Conservation (phyloP, 2,113 vertebrate species). For the Donacobius atricapilla region DNA sequence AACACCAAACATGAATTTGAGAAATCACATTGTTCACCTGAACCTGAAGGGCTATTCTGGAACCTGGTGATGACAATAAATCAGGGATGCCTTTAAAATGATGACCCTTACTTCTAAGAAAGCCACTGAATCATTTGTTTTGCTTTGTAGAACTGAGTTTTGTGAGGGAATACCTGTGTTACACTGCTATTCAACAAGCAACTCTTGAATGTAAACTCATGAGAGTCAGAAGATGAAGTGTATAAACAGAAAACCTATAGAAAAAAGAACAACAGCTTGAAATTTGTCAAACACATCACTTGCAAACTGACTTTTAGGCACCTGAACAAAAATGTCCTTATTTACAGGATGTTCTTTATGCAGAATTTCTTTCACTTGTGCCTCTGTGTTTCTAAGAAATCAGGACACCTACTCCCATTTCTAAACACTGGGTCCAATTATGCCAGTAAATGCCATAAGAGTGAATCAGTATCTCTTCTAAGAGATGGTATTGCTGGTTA, state of each 20-base stretch:
- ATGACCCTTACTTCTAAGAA: background rate
- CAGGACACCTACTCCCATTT: background rate
- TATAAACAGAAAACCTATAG: background rate
- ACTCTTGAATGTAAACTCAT: background rate
- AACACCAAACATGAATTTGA: background rate
- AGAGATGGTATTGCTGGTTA: background rate
- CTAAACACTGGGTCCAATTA: background rate
- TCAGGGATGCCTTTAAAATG: background rate
- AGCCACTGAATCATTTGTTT: background rate
- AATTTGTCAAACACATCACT: background rate
- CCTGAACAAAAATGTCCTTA: background rate
- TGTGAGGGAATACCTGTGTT: background rate
- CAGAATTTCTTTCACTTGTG: background rate
- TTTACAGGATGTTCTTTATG: background rate
- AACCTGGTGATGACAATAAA: background rate
- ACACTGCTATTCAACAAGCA: background rate
- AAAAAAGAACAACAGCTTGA: background rate
- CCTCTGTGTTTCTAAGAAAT: slow-evolving; percentile 8
- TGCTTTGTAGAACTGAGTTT: background rate
- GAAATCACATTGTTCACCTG: background rate
- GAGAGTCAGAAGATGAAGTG: background rate
- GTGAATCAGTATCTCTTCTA: background rate
- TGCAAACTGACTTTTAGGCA: background rate
- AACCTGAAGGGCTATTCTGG: background rate
- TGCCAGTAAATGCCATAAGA: background rate